Evolutionary conservation across 2,888 invertebrate species (phyloP), one percentile per base, ranked within the genome.

Genomic region (Charanyca ferruginea): DNA sequence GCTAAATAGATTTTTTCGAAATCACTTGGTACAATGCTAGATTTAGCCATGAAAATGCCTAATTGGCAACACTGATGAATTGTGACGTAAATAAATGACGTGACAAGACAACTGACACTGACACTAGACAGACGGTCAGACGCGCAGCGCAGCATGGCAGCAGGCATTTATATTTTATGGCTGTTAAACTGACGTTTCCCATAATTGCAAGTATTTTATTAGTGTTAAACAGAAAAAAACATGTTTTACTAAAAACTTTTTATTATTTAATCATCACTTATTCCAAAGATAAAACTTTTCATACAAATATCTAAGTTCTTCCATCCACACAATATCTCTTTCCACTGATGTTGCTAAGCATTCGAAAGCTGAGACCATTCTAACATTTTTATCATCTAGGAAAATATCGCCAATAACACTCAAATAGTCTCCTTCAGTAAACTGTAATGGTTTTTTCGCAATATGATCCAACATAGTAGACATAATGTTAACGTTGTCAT

Each of bases 271-370:
- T 25, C 9, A 61, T 59, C 20, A 71, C 38, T 87, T 87, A 51
- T 76, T 77, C 79, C 81, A 81, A 28, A 94, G 75, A 81, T 95
- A 95, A 88, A 83, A 93, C 54, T 93, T 93, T 42, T 94, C 91
- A 87, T 95, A 95, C 49, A 94, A 77, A 81, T 94, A 93, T 74
- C 87, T 87, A 0, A 95, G 82, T 74, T 95, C 95, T 76, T 94
- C 93, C 75, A 95, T 85, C 95, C 95, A 95, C 1, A 94, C 82
- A 47, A 95, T 72, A 77, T 95, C 95, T 65, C 90, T 83, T 62
- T 91, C 89, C 4, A 89, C 73, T 1, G 91, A 89, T 3, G 93
- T 91, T 55, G 77, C 77, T 20, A 80, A 79, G 83, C 91, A 93
- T 53, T 91, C 85, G 79, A 84, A 95, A 0, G 91, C 95, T 0